These are phyloP conservation scores for Archaeoteleia sp. DNA, from an alignment of 2,888 invertebrate species.

Conservation along the genomic window DNA sequence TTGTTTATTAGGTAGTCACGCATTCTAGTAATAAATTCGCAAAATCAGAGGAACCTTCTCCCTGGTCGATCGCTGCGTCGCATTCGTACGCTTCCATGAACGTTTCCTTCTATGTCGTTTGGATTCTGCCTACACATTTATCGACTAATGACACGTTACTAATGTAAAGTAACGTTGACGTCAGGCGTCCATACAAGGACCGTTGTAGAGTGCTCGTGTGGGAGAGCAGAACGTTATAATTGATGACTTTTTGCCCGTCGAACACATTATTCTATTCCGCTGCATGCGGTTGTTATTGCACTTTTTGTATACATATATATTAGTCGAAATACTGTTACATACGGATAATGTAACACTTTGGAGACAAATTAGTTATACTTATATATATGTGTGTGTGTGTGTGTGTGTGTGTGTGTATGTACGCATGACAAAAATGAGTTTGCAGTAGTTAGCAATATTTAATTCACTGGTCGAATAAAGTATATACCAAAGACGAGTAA, in stretches of 20 bases:
- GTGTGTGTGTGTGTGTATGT: too few relatives aligned
- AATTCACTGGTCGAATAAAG: too few relatives aligned
- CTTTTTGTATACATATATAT: conserved; percentile 9
- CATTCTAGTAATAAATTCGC: conserved; percentile 9
- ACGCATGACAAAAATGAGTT: too few relatives aligned
- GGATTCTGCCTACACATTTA: conserved; percentile 67
- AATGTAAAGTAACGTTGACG: conserved; percentile 72
- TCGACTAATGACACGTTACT: too few relatives aligned
- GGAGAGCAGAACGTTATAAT: conserved; percentile 69
- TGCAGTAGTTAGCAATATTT: too few relatives aligned
- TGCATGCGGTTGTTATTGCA: conserved; percentile 22
- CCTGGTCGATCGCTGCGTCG: conserved; percentile 52
- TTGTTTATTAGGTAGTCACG: too few relatives aligned
- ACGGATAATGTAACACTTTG: too few relatives aligned
- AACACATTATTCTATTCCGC: conserved; percentile 54
- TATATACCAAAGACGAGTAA: too few relatives aligned
- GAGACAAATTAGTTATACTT: too few relatives aligned
- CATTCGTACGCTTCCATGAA: conserved; percentile 67
- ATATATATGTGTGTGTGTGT: too few relatives aligned
- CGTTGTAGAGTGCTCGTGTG: conserved; percentile 64
- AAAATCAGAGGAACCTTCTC: conserved; percentile 19
- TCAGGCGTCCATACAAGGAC: conserved; percentile 72
- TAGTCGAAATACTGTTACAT: too few relatives aligned
- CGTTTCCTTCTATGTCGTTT: conserved; percentile 70
- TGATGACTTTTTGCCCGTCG: conserved; percentile 65